Percentiles rank a stretch among this genome's conserved stretches.
Evolutionary conservation across 2,888 invertebrate genomes (phyloP).

Genomic region (Embidobia sp.): DNA sequence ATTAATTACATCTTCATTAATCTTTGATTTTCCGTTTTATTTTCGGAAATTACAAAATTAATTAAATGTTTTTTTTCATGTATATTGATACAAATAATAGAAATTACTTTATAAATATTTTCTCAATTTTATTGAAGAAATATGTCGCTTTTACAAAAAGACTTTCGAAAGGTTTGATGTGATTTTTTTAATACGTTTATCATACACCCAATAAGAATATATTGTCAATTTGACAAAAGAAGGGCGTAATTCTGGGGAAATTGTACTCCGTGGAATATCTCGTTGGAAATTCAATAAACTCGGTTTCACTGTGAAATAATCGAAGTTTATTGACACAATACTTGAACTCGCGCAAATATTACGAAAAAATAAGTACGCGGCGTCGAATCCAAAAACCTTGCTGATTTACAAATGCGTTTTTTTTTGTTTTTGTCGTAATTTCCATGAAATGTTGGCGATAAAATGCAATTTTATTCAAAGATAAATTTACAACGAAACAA

Average conservation of each 20-base stretch:
- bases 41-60: no score
- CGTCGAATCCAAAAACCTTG: neutral
- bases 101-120: no score
- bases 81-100: no score
- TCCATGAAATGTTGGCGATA: conserved; percentile 2
- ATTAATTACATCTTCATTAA: no score
- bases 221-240: conserved; percentile 7
- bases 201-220: conserved; percentile 2
- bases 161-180: no score
- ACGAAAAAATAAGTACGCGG: conserved; percentile 12
- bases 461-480: conserved; percentile 13
- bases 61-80: no score
- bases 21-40: no score
- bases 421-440: conserved; percentile 4
- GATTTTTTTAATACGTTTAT: no score
- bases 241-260: conserved; percentile 1
- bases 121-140: no score
- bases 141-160: no score
- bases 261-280: conserved; percentile 2
- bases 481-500: conserved; percentile 7
- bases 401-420: conserved; percentile 10
- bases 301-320: neutral
- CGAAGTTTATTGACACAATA: conserved; percentile 19
- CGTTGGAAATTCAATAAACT: conserved; percentile 14
- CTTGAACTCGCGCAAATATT: neutral